Evolutionary conservation across 2,113 vertebrate species (phyloP), one percentile per base, ranked within the genome.

Genomic region (Jaculus jaculus): DNA sequence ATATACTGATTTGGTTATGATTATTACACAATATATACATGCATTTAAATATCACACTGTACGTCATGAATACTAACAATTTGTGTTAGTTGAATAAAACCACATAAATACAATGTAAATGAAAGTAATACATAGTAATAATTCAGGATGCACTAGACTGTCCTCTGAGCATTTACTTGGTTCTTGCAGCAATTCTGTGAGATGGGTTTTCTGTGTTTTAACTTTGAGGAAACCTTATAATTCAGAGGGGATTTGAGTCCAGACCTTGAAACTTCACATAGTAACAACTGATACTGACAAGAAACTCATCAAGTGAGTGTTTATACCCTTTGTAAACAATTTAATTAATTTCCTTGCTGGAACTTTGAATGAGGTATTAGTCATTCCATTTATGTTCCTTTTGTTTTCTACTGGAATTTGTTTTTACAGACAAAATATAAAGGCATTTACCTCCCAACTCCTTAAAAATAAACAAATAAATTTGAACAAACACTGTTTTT

Each of bases 351-450:
- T 65, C 84, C 87, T 81, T 65, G 65, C 61, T 66, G 63, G 82
- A 26, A 24, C n/a, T 84, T 86, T 61, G 34, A 74, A 20, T 28
- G 42, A 73, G 47, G 11, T 32, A 73, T 61, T 83, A 87, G 34
- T 63, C 34, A 24, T 82, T 87, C 65, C 60, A 11, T 74, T 85
- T 84, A 63, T 24, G 16, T 77, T 84, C 47, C 26, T 85, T 90
- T 77, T 69, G 68, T 87, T 95, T 91, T 37, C 39, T 58, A 10
- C 9, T 58, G 18, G 39, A 34, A 51, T 71, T 88, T 94, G 58
- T 47, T 37, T 89, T 77, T 90, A 73, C 89, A 84, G 87, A 73
- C 32, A 77, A 94, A 78, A 60, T 65, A 71, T 26, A 74, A 94
- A 65, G 32, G 18, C 0, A 21, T 63, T 89, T 69, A 60, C 47